Conservation (phyloP, 1,140 invertebrate species). For the Antheraea pernyi region DNA sequence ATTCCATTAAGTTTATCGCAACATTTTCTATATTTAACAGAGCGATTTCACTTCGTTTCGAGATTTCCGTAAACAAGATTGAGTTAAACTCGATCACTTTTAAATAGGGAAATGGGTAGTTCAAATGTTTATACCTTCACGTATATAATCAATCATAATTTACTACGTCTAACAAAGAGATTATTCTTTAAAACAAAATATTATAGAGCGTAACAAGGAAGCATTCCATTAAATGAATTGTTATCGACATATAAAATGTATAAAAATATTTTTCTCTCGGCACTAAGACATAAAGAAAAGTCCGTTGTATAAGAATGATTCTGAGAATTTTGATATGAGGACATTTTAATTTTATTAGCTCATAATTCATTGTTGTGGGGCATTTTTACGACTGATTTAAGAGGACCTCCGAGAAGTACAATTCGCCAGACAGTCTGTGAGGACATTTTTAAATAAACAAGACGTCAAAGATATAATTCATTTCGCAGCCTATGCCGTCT, state of each 20-base stretch:
- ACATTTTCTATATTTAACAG: slow-evolving; percentile 6
- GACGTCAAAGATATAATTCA: slow-evolving; percentile 25
- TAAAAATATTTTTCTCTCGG: not conserved
- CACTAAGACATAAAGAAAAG: not conserved
- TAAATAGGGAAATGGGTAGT: not conserved
- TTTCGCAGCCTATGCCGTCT: slow-evolving; percentile 13
- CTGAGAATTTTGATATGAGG: slow-evolving; percentile 15
- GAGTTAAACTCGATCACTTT: not conserved
- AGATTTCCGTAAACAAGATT: slow-evolving; percentile 30
- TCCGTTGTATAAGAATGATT: not conserved
- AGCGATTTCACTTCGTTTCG: slow-evolving; percentile 25
- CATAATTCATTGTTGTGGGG: slow-evolving; percentile 9
- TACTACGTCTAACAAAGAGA: not conserved
- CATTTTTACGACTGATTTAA: slow-evolving; percentile 15
- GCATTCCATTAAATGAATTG: not conserved
- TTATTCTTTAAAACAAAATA: not conserved
- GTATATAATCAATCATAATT: not conserved
- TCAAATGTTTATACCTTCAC: not conserved
- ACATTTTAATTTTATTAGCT: slow-evolving; percentile 17
- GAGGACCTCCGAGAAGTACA: slow-evolving; percentile 15
- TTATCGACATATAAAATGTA: not conserved
- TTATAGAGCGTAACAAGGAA: not conserved
- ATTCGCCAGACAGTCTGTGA: slow-evolving; percentile 30
- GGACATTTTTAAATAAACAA: slow-evolving; percentile 29
- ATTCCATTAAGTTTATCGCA: not conserved